Base-by-base conservation (phyloP, 2,113 vertebrate species). In the Columba janthina region DNA sequence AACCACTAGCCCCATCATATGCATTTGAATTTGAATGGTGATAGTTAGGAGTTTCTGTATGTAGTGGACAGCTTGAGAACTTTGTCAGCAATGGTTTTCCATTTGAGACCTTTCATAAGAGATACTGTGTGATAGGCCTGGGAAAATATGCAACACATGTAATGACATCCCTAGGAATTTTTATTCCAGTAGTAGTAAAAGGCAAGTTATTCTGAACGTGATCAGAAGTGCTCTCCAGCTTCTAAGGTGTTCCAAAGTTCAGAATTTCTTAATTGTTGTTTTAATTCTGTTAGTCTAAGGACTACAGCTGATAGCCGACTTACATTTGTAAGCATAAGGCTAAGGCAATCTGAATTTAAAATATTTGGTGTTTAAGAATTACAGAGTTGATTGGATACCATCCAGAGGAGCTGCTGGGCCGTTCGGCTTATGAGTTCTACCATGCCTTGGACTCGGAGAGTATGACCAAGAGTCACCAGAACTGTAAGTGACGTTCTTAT, bases 341-440 rank as follows among this genome's bases (percentile, higher is more conserved):
- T 80, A 54, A 44, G 31, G 12, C 6, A 5, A 87, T 26, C n/a
- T 75, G 34, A 89, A 85, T 89, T 95, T 92, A 89, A 75, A 89
- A 75, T 54, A n/a, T 22, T 67, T 46, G 14, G 0, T 20, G 62
- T 82, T 73, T 79, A 96, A 99, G 99, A 97, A 98, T 99, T 88
- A 98, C 97, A 31, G 97, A 97, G 92, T 95, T 99, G 94, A 97
- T 99, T 92, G 99, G 99, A 48, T 99, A 99, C 96, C 98, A 98
- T 38, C 98, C 99, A 15, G 98, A 99, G 62, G 99, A 99, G 92
- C 97, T 99, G 73, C 97, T 99, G 38, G 99, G 99, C 11, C 99
- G 98, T 53, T 99, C 99, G 1, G 98, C 98, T 1, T 99, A 99
- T 1, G 98, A 99, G 51, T 98, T 99, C 96, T 99, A 99, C 96